Evolutionary conservation across 2,113 vertebrate species (phyloP).

Genomic region (Pleuronectes platessa): DNA sequence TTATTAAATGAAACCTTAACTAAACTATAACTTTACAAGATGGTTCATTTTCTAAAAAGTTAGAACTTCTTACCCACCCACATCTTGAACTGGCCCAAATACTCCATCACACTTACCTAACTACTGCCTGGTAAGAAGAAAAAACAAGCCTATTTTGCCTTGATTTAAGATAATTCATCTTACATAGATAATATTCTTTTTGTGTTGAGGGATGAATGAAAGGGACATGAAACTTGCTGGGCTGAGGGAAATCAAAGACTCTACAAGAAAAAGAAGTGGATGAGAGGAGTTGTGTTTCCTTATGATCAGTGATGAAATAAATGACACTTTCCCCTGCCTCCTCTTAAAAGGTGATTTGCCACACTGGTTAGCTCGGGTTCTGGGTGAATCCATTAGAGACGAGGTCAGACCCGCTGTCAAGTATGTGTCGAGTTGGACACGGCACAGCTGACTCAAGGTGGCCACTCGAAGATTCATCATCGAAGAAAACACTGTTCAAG

Average conservation of each 20-base stretch:
- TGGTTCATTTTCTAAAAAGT: too few species aligned
- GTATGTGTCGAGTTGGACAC: constrained; percentile 10
- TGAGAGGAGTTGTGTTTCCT: constrained; percentile 27
- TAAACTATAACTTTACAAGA: too few species aligned
- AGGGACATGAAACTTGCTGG: constrained; percentile 44
- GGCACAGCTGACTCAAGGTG: constrained; percentile 2
- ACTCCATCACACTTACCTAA: neutral
- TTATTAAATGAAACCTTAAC: too few species aligned
- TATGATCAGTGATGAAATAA: constrained; percentile 47
- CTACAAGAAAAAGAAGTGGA: constrained; percentile 1
- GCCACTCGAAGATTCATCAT: neutral
- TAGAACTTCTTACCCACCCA: too few species aligned
- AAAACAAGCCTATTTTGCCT: neutral
- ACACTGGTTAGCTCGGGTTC: neutral
- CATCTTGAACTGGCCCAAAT: neutral
- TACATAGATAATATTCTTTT: neutral
- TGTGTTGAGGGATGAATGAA: constrained; percentile 3
- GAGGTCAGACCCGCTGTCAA: constrained; percentile 34
- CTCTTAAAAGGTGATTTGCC: constrained; percentile 9
- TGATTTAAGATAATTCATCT: neutral
- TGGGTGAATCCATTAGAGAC: constrained; percentile 26
- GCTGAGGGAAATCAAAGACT: constrained; percentile 20
- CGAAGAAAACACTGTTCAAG: constrained; percentile 13
- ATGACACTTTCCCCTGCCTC: constrained; percentile 11
- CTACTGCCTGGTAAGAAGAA: neutral